Percentiles rank a stretch among this genome's conserved stretches.
These are phyloP conservation scores for Diploscapter pachys DNA, from an alignment of 1,140 invertebrate species.

Conservation along the genomic window DNA sequence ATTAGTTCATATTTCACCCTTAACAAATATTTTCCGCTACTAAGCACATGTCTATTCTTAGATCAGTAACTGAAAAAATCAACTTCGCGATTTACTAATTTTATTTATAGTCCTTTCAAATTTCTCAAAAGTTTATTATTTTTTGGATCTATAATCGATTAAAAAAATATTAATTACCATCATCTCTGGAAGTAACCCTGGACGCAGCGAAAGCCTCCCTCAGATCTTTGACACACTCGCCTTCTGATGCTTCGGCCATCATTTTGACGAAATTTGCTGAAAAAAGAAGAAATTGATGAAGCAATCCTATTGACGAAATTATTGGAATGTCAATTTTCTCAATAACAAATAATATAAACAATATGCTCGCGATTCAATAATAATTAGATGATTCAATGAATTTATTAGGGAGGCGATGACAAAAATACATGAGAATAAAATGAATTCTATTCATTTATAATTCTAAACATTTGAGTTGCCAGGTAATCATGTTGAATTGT, in stretches of 20 bases:
- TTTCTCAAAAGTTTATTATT: neutral
- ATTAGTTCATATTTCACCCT: neutral
- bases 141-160: neutral
- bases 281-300: no score
- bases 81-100: neutral
- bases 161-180: neutral
- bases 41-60: neutral
- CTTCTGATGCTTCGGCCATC: slow-evolving; percentile 17
- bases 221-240: slow-evolving; percentile 12
- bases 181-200: neutral
- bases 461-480: no score
- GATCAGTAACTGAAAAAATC: no score
- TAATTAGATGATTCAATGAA: no score
- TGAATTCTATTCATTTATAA: no score
- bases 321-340: no score
- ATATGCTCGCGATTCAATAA: no score
- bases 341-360: no score
- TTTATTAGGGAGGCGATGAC: no score
- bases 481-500: no score
- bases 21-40: neutral
- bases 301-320: no score
- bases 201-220: neutral
- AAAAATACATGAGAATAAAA: no score
- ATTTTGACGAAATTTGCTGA: neutral
- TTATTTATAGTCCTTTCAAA: neutral